These are phyloP conservation scores for Poliocrania exsul DNA, from an alignment of 2,797 vertebrate genomes.

Conservation along the genomic window DNA sequence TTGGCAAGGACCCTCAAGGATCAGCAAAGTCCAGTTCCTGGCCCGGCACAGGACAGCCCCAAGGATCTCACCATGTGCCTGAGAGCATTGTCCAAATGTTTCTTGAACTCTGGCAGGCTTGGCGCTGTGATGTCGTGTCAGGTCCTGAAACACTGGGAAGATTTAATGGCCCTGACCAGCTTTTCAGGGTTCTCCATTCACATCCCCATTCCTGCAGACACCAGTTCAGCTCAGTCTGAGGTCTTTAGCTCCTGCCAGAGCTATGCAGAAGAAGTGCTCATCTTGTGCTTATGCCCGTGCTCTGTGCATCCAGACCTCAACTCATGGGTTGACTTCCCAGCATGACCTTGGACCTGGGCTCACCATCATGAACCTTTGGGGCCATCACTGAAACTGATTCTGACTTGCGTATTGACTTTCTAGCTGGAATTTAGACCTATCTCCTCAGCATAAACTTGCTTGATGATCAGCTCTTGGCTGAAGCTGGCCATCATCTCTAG, in stretches of 20 bases:
- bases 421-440: not conserved
- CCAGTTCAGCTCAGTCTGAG: not conserved
- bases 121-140: not conserved
- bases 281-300: not conserved
- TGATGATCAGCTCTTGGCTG: not conserved
- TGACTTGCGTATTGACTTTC: not conserved
- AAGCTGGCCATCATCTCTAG: not conserved
- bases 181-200: not conserved
- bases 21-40: not conserved
- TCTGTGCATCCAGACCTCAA: not conserved
- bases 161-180: not conserved
- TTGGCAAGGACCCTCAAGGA: not conserved
- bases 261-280: not conserved
- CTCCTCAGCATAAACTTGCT: not conserved
- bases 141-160: not conserved
- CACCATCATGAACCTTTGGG: not conserved
- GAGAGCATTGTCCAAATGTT: not conserved
- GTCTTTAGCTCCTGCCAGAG: not conserved
- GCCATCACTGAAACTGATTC: not conserved
- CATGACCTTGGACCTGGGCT: not conserved
- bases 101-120: not conserved
- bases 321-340: not conserved
- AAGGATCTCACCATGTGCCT: not conserved
- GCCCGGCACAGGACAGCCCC: too few species aligned
- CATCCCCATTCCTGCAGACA: not conserved